Evolutionary conservation across 2,888 invertebrate species (phyloP).

Genomic region (Drosophila lutescens): DNA sequence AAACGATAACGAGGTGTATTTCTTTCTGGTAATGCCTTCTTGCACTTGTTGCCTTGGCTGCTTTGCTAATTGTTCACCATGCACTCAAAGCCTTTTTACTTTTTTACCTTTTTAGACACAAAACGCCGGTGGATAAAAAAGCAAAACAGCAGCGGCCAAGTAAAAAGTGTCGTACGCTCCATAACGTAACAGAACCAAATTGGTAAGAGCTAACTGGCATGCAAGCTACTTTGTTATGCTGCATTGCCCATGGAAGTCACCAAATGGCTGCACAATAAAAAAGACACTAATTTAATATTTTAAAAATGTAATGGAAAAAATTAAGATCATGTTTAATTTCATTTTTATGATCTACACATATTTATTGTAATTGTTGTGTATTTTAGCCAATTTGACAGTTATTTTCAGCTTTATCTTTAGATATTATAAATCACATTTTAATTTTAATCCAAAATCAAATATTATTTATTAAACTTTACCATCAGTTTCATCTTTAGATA

Average conservation of each 20-base stretch:
- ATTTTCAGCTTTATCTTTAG: too few relatives aligned
- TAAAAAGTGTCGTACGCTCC: slow-evolving; percentile 50
- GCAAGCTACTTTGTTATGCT: slow-evolving; percentile 58
- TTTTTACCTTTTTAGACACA: background rate
- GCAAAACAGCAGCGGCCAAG: slow-evolving; percentile 10
- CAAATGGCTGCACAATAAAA: slow-evolving; percentile 11
- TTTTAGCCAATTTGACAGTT: too few relatives aligned
- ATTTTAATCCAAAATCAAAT: too few relatives aligned
- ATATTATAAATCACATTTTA: too few relatives aligned
- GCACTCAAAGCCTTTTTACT: slow-evolving; percentile 6
- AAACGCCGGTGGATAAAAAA: background rate
- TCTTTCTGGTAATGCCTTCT: slow-evolving; percentile 22
- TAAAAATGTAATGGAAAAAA: too few relatives aligned
- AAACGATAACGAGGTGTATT: slow-evolving; percentile 45
- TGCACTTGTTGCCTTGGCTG: slow-evolving; percentile 24
- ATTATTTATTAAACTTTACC: too few relatives aligned
- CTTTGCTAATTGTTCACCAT: slow-evolving; percentile 42
- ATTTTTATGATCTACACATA: too few relatives aligned
- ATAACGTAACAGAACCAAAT: slow-evolving; percentile 53
- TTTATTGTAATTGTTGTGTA: too few relatives aligned
- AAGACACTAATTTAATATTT: background rate
- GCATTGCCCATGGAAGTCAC: slow-evolving; percentile 62
- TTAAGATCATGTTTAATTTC: too few relatives aligned
- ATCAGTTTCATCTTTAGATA: too few relatives aligned
- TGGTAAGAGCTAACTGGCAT: slow-evolving; percentile 17